Base-by-base conservation (phyloP, 2,797 vertebrate species). In the Enteromius fasciolatus region DNA sequence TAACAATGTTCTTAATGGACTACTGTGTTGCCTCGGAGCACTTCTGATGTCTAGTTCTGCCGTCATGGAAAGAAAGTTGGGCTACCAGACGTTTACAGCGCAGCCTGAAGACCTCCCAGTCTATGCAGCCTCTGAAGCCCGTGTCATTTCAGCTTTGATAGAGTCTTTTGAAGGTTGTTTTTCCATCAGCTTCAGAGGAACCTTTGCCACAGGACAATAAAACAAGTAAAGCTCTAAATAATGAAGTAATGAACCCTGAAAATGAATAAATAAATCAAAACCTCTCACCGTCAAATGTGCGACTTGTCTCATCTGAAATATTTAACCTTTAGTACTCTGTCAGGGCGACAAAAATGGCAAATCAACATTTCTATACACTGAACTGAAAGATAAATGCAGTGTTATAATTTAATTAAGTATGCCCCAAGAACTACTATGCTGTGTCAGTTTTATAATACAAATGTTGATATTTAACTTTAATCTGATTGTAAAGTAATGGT, bases 31-130 rank as follows among this genome's bases (percentile, higher is more conserved):
- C 33, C 1, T 18, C 33, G 23, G 9, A 73, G 25, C 15, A 25
- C 59, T 72, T 76, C 61, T 78, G 69, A 70, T 81, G 67, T 76
- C 48, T 54, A 25, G 33, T 11, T 79, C 44, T 68, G 70, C 44
- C 82, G 82, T 87, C 84, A 87, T 87, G 87, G 87, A 87, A 87
- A 85, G 64, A 79, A 86, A 83, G 75, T 74, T 72, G 31, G 82
- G 59, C 66, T 83, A 67, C 64, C 77, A 77, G 66, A 74, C 31
- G 11, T 86, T 86, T 86, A 86, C 82, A 63, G 63, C n/a, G 1
- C 66, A 48, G 52, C 63, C 66, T 48, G 54, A 77, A 86, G 84
- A 83, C 86, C 83, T 82, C 80, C 79, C 83, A 82, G 80, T 79
- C 64, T 73, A 33, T 39, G 44, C 39, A 31, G 52, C 48, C 72